Evolutionary conservation across 2,113 vertebrate species (phyloP), one percentile per base, ranked within the genome.

Genomic region (Hippopotamus amphibius): DNA sequence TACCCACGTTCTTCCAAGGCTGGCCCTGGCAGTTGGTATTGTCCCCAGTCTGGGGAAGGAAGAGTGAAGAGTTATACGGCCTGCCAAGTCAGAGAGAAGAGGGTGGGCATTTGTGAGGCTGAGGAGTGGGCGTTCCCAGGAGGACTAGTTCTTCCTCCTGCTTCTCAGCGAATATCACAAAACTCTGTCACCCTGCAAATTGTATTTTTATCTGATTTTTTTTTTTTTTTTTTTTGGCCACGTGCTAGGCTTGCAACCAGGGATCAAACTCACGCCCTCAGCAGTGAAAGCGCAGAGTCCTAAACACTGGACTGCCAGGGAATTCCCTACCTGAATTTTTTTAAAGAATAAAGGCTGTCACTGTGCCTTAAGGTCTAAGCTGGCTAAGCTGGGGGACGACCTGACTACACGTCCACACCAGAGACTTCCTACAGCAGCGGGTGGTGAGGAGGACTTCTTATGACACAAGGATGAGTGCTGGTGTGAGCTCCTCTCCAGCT

Each of bases 241-340:
- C 1, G 5, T 11, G 28, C 10, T 8, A 15, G 4, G 1, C 72
- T 76, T 50, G 46, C 5, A 0, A 19, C 9, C 74, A 50, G 16
- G 30, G 46, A 33, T 77, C 48, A 9, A 50, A 19, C 16, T 77
- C 46, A 19, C 0, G 1, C 28, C 74, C 74, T 33, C 33, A 77
- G 46, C 28, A 48, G 5, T 77, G 74, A 77, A 77, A 77, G 48
- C 48, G 9, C 28, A 46, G 48, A 77, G 74, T 50, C 46, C 26
- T 50, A 50, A 77, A 28, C 1, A 3, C 46, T 76, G 46, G 46
- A 50, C 74, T 16, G 9, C 46, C 46, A 50, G 46, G 28, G 74
- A 19, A 50, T 50, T 50, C 46, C 74, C 74, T 46, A 74, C n/a
- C 14, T 48, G 26, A 28, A 10, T 76, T 76, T 46, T 61, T 88